A percentile compares a stretch with the other conserved stretches of the same genome.
Conservation (phyloP, 64 coral and sea anemone genomes). For the Montipora efflorescens region DNA sequence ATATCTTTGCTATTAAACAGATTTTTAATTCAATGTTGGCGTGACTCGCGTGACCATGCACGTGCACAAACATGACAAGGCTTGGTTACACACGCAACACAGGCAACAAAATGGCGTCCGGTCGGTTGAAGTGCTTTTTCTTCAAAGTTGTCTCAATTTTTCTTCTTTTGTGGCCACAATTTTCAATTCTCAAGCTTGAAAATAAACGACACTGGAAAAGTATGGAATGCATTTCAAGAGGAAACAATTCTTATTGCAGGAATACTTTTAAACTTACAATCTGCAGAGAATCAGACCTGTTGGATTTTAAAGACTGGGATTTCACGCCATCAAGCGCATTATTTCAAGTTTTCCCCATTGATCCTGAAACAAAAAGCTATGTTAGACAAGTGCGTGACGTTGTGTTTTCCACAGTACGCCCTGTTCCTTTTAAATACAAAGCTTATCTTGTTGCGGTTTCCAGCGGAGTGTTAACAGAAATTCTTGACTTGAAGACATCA, state of each 20-base stretch:
- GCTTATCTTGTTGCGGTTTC: constrained; percentile 74
- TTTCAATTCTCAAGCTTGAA: neutral
- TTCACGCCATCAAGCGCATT: constrained; percentile 64
- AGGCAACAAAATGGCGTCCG: neutral
- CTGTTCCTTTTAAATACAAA: constrained; percentile 54
- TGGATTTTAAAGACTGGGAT: constrained; percentile 69
- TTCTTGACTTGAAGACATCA: constrained; percentile 65
- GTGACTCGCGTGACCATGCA: no score
- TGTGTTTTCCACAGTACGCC: constrained; percentile 78
- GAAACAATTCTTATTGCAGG: neutral
- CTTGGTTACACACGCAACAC: neutral
- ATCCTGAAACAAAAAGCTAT: constrained; percentile 72
- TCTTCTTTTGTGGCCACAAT: neutral
- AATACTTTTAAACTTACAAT: neutral
- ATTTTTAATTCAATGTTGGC: no score
- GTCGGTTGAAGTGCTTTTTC: neutral
- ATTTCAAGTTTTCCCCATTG: constrained; percentile 64
- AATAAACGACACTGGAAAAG: neutral
- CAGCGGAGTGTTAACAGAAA: constrained; percentile 51
- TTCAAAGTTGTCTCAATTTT: neutral
- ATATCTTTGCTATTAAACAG: no score
- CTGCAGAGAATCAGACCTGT: neutral
- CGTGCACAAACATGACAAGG: neutral
- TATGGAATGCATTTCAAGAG: neutral
- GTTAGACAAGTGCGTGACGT: constrained; percentile 72